Evolutionary conservation across 1,140 invertebrate genomes (phyloP).

Genomic region (Trigoniulus corallinus): DNA sequence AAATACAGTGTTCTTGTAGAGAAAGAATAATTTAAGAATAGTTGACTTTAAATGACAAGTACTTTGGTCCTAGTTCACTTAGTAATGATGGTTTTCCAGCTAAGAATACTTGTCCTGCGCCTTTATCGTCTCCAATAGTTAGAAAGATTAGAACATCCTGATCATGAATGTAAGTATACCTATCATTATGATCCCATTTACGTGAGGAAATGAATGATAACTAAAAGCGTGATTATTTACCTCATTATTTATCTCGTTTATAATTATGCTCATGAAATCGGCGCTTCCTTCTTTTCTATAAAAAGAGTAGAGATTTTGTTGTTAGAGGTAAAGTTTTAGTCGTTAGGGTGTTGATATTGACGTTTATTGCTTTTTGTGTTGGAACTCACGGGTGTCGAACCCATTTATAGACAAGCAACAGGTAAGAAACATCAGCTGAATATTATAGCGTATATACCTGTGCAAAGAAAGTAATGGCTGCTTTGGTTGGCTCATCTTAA

Average conservation of each 20-base stretch:
- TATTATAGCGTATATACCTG: no score
- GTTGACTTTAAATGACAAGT: conserved; percentile 11
- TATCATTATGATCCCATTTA: conserved; percentile 3
- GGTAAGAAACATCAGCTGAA: no score
- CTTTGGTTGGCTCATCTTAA: conserved; percentile 30
- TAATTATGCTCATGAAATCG: conserved; percentile 47
- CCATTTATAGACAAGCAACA: no score
- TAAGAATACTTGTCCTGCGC: conserved; percentile 43
- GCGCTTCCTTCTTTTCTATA: conserved; percentile 52
- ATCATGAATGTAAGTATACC: conserved; percentile 7
- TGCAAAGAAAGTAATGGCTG: background rate
- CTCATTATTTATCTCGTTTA: conserved; percentile 36
- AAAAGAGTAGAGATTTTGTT: conserved; percentile 36
- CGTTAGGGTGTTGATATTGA: no score
- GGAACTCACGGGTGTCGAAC: no score
- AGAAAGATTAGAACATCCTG: conserved; percentile 42
- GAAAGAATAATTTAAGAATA: conserved; percentile 1
- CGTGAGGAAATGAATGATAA: background rate
- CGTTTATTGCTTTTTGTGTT: no score
- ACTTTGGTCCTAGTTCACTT: conserved; percentile 31
- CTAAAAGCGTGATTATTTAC: conserved; percentile 22
- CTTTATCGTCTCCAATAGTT: conserved; percentile 48
- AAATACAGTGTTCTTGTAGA: background rate
- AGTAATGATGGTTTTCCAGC: conserved; percentile 33
- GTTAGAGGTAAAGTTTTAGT: no score